Base-by-base conservation (phyloP, 1,140 invertebrate genomes). In the Ericerus pela region DNA sequence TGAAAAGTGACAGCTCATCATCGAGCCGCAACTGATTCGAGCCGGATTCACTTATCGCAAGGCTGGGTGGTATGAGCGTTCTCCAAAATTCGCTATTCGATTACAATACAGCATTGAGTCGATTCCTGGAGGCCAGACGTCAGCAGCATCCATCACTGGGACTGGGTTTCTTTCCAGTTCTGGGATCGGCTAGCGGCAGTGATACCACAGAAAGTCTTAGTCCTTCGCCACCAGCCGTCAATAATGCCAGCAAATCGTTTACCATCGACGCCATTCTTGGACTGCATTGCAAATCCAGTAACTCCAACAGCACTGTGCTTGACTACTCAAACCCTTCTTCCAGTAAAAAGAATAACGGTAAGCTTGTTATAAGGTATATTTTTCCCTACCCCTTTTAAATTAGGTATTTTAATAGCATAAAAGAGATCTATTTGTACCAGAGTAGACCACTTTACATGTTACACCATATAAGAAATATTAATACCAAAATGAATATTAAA, bases 261-360 rank as follows among this genome's bases (percentile, higher is more conserved):
- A 86, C 83, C 18, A 87, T 87, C 62, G 84, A 85, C 59, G 81
- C 82, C 16, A 86, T 87, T 62, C 72, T 87, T n/a, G 83, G 82
- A 6, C 68, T 82, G 51, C 75, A 24, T 18, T 47, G 41, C 14
- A 47, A 47, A 47, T 16, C 41, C 2, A 47, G 26, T 14, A 4
- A 8, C 16, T 10, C 16, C 41, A 24, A 24, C 8, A 24, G 20
- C 2, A 47, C 41, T 22, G 41, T 47, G 2, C 20, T 47, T 10
- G 41, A 47, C 14, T 47, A 47, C 16, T 47, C 41, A 22, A 47
- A 47, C 26, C 41, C 41, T 22, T 10, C 41, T 8, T 47, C 41
- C 10, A 47, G 18, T 47, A 47, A 47, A 47, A 47, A 47, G 16
- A 47, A 2, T 22, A 10, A 47, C 20, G 41, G 41, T 47, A 24